A percentile compares a stretch with the other conserved stretches of the same genome.
Conservation (phyloP, 2,113 vertebrate genomes). For the Phyllostomus discolor region DNA sequence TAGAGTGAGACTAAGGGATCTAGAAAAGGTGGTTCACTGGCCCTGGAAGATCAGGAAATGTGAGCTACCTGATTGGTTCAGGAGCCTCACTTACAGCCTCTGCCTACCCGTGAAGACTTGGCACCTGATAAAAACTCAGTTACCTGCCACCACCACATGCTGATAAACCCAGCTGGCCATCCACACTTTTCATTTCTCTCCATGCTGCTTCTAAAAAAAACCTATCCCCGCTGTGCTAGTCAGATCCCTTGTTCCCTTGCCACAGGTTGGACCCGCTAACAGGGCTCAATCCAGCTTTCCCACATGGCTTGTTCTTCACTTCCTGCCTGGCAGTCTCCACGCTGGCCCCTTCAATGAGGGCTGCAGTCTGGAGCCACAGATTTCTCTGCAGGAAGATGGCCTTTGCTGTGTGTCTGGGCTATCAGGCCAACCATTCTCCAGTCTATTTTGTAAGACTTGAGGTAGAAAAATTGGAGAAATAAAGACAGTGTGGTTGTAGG, state of each 20-base stretch:
- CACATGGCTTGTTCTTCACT: neutral
- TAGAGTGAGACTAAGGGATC: neutral
- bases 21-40: neutral
- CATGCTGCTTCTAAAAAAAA: neutral
- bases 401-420: neutral
- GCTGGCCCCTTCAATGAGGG: neutral
- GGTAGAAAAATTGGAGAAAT: neutral
- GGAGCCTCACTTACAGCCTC: neutral
- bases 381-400: neutral
- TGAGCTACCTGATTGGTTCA: neutral
- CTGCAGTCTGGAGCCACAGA: neutral
- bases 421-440: neutral
- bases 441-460: neutral
- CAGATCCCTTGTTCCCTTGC: neutral
- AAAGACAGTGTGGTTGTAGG: neutral
- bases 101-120: neutral
- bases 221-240: neutral
- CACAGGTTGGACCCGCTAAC: neutral
- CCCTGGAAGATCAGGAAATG: neutral
- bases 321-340: neutral
- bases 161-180: neutral
- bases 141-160: neutral
- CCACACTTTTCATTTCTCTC: neutral
- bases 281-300: neutral
- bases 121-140: neutral